Conservation (phyloP, 2,888 invertebrate species). For the Drosophila aldrichi region DNA sequence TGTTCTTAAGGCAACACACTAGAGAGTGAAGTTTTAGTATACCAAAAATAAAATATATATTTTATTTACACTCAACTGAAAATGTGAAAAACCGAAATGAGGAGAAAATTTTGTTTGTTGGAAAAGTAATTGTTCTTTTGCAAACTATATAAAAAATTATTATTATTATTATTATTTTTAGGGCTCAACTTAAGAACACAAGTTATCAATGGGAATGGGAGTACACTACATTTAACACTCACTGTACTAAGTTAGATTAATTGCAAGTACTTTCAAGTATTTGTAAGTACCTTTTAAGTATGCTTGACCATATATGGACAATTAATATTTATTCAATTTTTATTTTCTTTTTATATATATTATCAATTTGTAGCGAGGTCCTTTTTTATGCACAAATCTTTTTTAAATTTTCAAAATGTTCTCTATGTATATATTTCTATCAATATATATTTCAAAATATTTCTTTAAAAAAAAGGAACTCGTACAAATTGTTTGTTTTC, state of each 20-base stretch:
- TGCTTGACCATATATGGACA: slow-evolving; percentile 3
- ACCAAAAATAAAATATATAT: slow-evolving; percentile 48
- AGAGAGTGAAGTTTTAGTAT: slow-evolving; percentile 88
- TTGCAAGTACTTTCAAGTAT: slow-evolving; percentile 9
- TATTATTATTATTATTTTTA: not conserved
- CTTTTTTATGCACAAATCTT: slow-evolving; percentile 1
- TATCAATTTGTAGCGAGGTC: slow-evolving; percentile 13
- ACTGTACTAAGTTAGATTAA: slow-evolving; percentile 28
- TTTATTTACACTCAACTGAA: slow-evolving; percentile 66
- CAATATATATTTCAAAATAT: slow-evolving; percentile 4
- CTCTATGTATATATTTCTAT: not conserved
- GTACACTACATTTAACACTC: slow-evolving; percentile 50
- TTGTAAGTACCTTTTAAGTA: not conserved
- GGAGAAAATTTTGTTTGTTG: slow-evolving; percentile 45
- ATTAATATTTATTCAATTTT: not conserved
- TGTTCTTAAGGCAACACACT: slow-evolving; percentile 92
- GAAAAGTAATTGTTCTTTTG: slow-evolving; percentile 48
- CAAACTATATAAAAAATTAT: slow-evolving; percentile 66
- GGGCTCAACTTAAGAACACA: slow-evolving; percentile 16
- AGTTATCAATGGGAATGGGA: slow-evolving; percentile 33
- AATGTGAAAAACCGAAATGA: slow-evolving; percentile 19
- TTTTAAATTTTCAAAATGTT: slow-evolving; percentile 8
- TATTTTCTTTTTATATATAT: not conserved
- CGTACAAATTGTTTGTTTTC: slow-evolving; percentile 23
- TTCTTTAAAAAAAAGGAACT: slow-evolving; percentile 11